Evolutionary conservation across 30 jellyfish, hydroid and myxozoan species (phyloP).

Genomic region (Euphysa ruthae): DNA sequence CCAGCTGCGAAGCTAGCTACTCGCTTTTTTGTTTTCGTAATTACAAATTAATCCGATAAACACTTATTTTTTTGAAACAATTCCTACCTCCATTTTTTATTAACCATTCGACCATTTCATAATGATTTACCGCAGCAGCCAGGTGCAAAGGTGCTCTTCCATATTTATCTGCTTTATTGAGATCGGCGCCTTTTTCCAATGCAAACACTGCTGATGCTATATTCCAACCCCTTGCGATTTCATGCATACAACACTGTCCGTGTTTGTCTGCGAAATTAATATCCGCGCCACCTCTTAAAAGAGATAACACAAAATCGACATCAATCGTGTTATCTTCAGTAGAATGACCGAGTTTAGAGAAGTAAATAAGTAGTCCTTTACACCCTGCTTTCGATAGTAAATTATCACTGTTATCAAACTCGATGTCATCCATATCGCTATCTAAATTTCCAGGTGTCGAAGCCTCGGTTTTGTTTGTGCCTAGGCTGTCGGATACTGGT

Average conservation of each 20-base stretch:
- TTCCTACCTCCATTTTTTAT: conserved; percentile 61
- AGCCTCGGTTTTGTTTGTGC: conserved; percentile 42
- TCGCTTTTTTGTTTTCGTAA: not conserved
- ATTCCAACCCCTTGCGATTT: conserved; percentile 93
- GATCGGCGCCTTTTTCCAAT: conserved; percentile 70
- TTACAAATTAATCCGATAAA: not conserved
- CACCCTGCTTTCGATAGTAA: conserved; percentile 83
- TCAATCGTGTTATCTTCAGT: conserved; percentile 77
- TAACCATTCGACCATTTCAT: conserved; percentile 80
- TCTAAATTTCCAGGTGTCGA: conserved; percentile 87
- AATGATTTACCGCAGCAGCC: conserved; percentile 69
- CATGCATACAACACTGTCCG: conserved; percentile 94
- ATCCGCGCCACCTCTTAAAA: conserved; percentile 85
- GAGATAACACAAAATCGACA: conserved; percentile 78
- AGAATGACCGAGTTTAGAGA: conserved; percentile 74
- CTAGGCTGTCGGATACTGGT: conserved; percentile 76
- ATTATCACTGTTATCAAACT: conserved; percentile 10
- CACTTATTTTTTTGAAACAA: not conserved
- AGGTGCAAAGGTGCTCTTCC: conserved; percentile 90
- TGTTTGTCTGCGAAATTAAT: conserved; percentile 72
- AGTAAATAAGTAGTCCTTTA: conserved; percentile 75
- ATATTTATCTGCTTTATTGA: conserved; percentile 58
- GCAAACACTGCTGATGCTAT: conserved; percentile 87
- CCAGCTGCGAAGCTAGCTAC: too few species aligned
- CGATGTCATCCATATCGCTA: conserved; percentile 79